These are phyloP conservation scores for Bos javanicus DNA, from an alignment of 2,113 vertebrate species.

Conservation along the genomic window DNA sequence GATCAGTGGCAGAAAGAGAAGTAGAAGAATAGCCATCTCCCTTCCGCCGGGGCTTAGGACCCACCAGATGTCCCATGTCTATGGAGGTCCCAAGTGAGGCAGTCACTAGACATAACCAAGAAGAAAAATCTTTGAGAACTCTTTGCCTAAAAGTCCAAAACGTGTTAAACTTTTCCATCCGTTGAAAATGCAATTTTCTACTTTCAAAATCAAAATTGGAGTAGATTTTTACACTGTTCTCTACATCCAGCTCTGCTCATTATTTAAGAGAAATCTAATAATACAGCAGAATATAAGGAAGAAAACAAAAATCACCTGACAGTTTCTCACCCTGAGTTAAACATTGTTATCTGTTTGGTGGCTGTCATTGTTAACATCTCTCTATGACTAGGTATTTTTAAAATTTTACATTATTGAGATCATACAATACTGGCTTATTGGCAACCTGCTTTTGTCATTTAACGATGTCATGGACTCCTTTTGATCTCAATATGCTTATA, in stretches of 20 bases:
- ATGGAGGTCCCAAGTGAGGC: rapidly evolving
- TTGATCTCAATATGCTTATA: neutral
- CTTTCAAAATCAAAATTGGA: neutral
- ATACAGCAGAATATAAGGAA: neutral
- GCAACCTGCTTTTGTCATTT: conserved; percentile 21
- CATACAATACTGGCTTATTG: neutral
- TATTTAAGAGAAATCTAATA: neutral
- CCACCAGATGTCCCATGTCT: neutral
- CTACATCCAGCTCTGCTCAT: neutral
- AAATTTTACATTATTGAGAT: neutral
- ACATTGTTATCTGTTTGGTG: neutral
- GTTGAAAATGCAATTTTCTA: neutral
- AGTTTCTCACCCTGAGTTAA: neutral
- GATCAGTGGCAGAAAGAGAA: neutral
- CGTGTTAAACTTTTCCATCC: neutral
- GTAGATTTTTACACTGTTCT: neutral
- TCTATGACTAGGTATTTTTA: neutral
- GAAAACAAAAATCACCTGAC: neutral
- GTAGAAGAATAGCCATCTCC: neutral
- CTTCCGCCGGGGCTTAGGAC: neutral
- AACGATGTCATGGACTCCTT: neutral
- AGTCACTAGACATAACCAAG: no score
- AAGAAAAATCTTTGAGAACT: neutral
- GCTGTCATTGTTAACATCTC: neutral
- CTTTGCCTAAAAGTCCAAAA: neutral